Percentiles rank a stretch among this genome's conserved stretches.
Evolutionary conservation across 1,140 invertebrate species (phyloP).

Genomic region (Drosophila orena): DNA sequence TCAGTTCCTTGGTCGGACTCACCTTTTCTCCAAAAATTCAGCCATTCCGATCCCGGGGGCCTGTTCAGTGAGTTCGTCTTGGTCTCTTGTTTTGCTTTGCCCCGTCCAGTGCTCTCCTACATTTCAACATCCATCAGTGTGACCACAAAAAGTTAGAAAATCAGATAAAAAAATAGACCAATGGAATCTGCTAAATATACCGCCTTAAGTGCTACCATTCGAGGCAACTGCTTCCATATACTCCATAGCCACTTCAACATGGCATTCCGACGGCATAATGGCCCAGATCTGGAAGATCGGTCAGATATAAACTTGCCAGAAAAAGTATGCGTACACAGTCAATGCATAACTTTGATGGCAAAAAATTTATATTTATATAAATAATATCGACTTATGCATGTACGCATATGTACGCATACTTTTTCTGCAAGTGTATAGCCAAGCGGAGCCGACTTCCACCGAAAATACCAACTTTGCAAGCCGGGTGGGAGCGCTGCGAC

Average conservation of each 20-base stretch:
- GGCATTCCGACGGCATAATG: background rate
- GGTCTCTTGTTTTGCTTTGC: background rate
- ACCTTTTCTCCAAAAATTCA: constrained; percentile 65
- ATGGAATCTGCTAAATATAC: background rate
- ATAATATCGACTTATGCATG: no score
- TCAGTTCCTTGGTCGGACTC: background rate
- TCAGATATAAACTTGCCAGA: no score
- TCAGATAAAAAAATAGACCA: background rate
- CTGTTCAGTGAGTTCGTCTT: background rate
- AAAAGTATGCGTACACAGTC: no score
- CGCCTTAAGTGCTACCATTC: background rate
- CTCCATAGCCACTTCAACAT: no score
- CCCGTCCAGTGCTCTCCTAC: no score
- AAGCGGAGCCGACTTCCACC: background rate
- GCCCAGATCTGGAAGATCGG: no score
- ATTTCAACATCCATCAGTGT: background rate
- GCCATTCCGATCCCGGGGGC: constrained; percentile 48
- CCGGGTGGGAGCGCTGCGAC: constrained; percentile 10
- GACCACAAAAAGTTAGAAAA: background rate
- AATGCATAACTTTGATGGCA: no score
- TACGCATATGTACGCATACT: no score
- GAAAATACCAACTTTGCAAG: constrained; percentile 26
- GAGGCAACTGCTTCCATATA: no score
- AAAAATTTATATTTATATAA: no score
- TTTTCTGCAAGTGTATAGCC: no score